These are phyloP conservation scores for Montipora efflorescens DNA, from an alignment of 64 coral and sea anemone genomes.

Conservation along the genomic window DNA sequence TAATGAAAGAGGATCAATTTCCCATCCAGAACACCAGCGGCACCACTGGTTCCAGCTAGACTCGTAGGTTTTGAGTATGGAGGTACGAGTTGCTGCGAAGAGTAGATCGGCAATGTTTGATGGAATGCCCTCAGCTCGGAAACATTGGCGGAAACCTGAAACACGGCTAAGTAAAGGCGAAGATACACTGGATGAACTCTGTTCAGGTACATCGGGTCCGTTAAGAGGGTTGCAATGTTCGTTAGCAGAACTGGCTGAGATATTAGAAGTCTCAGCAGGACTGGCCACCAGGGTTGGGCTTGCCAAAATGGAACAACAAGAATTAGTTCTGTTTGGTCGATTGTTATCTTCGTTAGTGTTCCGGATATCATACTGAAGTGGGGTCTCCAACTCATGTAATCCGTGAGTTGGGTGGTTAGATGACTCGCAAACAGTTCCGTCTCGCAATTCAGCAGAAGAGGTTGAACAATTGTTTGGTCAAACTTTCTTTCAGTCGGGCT, in stretches of 20 bases:
- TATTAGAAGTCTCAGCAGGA: not conserved
- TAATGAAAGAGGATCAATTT: too few relatives aligned
- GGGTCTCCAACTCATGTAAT: conserved; percentile 56
- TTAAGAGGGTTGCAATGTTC: not conserved
- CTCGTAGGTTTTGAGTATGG: conserved; percentile 46
- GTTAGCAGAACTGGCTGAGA: not conserved
- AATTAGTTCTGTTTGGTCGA: not conserved
- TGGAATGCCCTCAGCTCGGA: conserved; percentile 60
- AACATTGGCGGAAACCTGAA: conserved; percentile 40
- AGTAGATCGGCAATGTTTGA: conserved; percentile 30
- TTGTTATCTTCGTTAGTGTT: conserved; percentile 11
- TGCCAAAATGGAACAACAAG: conserved; percentile 10
- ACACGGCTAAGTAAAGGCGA: conserved; percentile 6
- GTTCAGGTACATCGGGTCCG: not conserved
- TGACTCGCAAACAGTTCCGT: conserved; percentile 24
- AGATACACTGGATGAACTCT: conserved; percentile 50
- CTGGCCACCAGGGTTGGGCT: conserved; percentile 40
- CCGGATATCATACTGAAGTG: conserved; percentile 29
- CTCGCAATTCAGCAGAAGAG: not conserved
- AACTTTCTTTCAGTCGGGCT: not conserved
- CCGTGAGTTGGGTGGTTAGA: conserved; percentile 13
- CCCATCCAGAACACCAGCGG: not conserved
- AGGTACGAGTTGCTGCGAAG: conserved; percentile 52
- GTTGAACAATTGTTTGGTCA: not conserved
- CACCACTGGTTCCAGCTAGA: conserved; percentile 9